These are phyloP conservation scores for Enteromius anoplus DNA, from an alignment of 2,797 vertebrate genomes.

Conservation along the genomic window DNA sequence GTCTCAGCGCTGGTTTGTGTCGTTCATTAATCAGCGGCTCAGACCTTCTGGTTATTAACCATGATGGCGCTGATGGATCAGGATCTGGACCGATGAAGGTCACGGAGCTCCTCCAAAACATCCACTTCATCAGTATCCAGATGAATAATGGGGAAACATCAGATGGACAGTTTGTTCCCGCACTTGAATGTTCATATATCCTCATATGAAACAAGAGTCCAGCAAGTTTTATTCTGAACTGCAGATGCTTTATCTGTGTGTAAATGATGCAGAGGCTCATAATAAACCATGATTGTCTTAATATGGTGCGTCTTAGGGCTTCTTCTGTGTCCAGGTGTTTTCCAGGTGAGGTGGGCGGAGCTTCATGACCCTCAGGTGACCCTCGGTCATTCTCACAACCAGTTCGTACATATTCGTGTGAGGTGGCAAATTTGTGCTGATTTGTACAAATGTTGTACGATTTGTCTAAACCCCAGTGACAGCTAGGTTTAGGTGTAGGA, in stretches of 20 bases:
- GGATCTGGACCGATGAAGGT: background rate
- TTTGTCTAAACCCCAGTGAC: background rate
- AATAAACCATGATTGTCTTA: slow-evolving; percentile 78
- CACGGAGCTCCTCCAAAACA: background rate
- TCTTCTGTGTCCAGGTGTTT: background rate
- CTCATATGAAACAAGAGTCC: background rate
- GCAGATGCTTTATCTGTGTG: slow-evolving; percentile 70
- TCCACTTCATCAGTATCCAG: background rate
- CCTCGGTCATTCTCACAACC: background rate
- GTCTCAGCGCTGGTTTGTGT: background rate
- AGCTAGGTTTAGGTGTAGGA: no score
- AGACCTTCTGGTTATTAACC: background rate
- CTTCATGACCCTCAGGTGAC: background rate
- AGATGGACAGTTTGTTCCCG: slow-evolving; percentile 20
- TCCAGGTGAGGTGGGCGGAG: background rate
- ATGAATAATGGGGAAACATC: background rate
- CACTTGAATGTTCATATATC: slow-evolving; percentile 51
- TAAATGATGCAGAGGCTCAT: slow-evolving; percentile 70
- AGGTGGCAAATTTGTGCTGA: no score
- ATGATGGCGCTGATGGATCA: background rate
- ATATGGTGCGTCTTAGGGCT: slow-evolving; percentile 38
- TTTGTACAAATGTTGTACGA: no score
- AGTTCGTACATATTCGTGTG: no score
- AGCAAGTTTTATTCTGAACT: slow-evolving; percentile 43
- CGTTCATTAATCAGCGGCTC: background rate